Evolutionary conservation across 1,140 invertebrate species (phyloP).

Genomic region (Bombus turneri): DNA sequence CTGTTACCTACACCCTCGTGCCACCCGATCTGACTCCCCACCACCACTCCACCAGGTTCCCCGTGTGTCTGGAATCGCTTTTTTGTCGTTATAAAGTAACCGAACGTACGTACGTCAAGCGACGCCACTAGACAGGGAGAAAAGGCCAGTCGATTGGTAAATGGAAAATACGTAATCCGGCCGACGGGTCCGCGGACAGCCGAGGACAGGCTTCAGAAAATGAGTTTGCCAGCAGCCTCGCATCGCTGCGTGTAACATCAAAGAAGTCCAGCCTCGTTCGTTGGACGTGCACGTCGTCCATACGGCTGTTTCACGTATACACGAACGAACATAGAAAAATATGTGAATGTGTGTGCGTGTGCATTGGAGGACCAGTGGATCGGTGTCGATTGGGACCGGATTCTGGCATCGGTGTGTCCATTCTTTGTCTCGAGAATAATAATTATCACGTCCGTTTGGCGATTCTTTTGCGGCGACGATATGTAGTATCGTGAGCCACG

Average conservation of each 20-base stretch:
- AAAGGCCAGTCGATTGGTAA: slow-evolving; percentile 67
- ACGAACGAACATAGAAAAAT: background rate
- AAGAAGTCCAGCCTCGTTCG: slow-evolving; percentile 50
- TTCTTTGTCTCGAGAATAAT: slow-evolving; percentile 71
- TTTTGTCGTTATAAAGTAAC: slow-evolving; percentile 67
- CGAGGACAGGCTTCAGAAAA: slow-evolving; percentile 71
- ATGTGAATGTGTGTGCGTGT: background rate
- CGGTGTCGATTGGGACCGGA: slow-evolving; percentile 57
- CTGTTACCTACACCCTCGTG: background rate
- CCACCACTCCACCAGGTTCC: background rate
- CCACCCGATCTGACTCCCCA: too few species aligned
- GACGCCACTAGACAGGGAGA: slow-evolving; percentile 56
- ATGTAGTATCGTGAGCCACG: slow-evolving; percentile 18
- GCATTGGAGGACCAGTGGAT: background rate
- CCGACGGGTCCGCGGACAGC: slow-evolving; percentile 66
- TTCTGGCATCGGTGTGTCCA: slow-evolving; percentile 52
- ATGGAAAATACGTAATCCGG: slow-evolving; percentile 72
- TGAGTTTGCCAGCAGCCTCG: slow-evolving; percentile 60
- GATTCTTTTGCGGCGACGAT: slow-evolving; percentile 60
- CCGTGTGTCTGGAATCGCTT: slow-evolving; percentile 61
- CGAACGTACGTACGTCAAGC: slow-evolving; percentile 66
- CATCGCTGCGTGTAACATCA: slow-evolving; percentile 62
- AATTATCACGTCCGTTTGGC: slow-evolving; percentile 75
- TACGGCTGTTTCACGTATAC: background rate
- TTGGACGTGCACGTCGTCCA: slow-evolving; percentile 44